Evolutionary conservation across 2,113 vertebrate species (phyloP).

Genomic region (Anarhynchus alexandrinus): DNA sequence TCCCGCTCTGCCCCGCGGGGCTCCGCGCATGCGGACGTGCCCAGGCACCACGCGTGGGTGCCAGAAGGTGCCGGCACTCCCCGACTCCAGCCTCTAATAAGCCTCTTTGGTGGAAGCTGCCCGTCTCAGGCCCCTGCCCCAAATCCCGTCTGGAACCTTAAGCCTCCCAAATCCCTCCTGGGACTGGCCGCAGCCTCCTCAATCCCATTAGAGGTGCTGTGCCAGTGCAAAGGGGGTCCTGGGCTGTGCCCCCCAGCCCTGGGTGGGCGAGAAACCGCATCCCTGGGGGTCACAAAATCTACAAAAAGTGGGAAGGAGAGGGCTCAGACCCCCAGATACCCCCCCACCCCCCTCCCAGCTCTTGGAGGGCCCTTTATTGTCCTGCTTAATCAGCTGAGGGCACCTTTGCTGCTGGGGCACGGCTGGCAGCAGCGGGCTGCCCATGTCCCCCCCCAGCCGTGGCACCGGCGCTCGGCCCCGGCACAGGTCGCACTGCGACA

Average conservation of each 20-base stretch:
- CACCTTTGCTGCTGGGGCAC: not conserved
- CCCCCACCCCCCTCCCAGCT: not conserved
- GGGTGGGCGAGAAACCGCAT: rapidly evolving
- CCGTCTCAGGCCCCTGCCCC: conserved; percentile 1
- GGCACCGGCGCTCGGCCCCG: not conserved
- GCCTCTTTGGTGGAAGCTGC: conserved; percentile 46
- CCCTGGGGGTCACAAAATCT: not conserved
- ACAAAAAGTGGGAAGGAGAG: rapidly evolving
- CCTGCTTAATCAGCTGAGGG: too few species aligned
- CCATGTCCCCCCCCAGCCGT: not conserved
- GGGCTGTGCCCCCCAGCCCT: not conserved
- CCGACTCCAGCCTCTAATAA: conserved; percentile 26
- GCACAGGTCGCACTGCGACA: conserved; percentile 51
- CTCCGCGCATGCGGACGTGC: not conserved
- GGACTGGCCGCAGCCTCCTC: not conserved
- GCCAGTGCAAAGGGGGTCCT: too few species aligned
- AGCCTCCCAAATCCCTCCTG: conserved; percentile 57
- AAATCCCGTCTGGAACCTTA: conserved; percentile 65
- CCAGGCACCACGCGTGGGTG: not conserved
- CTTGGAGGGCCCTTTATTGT: not conserved
- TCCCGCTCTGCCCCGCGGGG: not conserved
- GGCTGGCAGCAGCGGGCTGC: not conserved
- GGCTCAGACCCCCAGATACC: not conserved
- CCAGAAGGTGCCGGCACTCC: not conserved
- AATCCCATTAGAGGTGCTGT: not conserved